These are phyloP conservation scores for Apantesis nais DNA, from an alignment of 2,888 invertebrate species.

Conservation along the genomic window DNA sequence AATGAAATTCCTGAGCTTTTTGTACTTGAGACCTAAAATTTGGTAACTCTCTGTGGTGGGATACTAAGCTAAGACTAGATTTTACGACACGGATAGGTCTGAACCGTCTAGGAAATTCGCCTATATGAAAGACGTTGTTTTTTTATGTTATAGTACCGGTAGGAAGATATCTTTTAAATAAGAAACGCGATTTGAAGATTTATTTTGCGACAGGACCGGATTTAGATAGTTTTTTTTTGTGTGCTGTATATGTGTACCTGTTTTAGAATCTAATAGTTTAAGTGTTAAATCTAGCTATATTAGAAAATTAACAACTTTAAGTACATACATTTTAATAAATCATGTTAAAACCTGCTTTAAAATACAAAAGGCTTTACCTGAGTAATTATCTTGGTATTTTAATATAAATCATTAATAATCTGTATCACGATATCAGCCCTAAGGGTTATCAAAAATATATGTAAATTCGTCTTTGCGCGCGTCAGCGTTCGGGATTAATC, in stretches of 20 bases:
- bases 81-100: neutral
- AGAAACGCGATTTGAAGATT: neutral
- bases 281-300: too few species aligned
- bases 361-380: neutral
- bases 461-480: constrained; percentile 30
- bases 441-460: constrained; percentile 35
- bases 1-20: neutral
- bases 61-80: neutral
- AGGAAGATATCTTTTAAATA: neutral
- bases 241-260: too few species aligned
- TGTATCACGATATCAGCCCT: constrained; percentile 19
- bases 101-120: neutral
- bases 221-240: neutral
- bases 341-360: neutral
- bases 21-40: neutral
- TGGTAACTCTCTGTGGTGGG: neutral
- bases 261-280: too few species aligned
- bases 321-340: neutral
- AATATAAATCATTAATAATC: constrained; percentile 25
- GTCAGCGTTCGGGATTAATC: constrained; percentile 31
- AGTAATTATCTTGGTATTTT: constrained; percentile 18
- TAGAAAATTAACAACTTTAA: too few species aligned
- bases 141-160: neutral
- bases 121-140: neutral
- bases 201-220: neutral